phyloP scores from a whole-genome alignment of 2,888 invertebrate genomes.

The Polydrusus tereticollis region DNA sequence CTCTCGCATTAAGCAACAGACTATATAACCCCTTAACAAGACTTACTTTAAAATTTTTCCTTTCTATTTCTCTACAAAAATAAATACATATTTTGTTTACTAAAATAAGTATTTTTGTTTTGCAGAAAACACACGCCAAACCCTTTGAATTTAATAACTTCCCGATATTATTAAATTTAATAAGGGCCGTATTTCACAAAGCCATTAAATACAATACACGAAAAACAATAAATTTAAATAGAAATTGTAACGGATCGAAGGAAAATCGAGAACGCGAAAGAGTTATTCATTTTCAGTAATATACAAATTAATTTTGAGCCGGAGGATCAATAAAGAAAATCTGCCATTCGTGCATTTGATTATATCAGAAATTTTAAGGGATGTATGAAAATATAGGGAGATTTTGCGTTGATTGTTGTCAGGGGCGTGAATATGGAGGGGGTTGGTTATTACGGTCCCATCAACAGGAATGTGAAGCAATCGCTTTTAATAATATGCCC shows the following conservation, averaged over 20 bases:
- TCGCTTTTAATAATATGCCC: too few relatives aligned
- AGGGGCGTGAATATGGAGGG: background rate
- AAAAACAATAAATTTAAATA: conserved; percentile 19
- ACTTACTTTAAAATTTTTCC: too few relatives aligned
- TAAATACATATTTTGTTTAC: background rate
- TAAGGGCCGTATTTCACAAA: conserved; percentile 2
- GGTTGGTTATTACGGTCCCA: too few relatives aligned
- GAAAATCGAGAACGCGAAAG: conserved; percentile 6
- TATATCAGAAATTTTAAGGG: conserved; percentile 16
- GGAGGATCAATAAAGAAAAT: conserved; percentile 19
- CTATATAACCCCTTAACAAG: too few relatives aligned
- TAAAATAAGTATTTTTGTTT: background rate
- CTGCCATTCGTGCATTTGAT: conserved; percentile 11
- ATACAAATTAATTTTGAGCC: conserved; percentile 16
- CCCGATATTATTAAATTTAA: conserved; percentile 10
- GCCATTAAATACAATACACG: conserved; percentile 4
- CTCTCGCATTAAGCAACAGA: too few relatives aligned
- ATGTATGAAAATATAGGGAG: conserved; percentile 16
- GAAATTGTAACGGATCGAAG: conserved; percentile 4
- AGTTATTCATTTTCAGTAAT: conserved; percentile 19
- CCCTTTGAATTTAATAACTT: background rate
- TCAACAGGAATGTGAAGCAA: too few relatives aligned
- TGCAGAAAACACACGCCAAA: background rate
- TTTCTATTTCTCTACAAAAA: too few relatives aligned
- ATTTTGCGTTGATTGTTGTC: background rate